These are phyloP conservation scores for Vireo griseus DNA, from an alignment of 2,797 vertebrate species.

Conservation along the genomic window DNA sequence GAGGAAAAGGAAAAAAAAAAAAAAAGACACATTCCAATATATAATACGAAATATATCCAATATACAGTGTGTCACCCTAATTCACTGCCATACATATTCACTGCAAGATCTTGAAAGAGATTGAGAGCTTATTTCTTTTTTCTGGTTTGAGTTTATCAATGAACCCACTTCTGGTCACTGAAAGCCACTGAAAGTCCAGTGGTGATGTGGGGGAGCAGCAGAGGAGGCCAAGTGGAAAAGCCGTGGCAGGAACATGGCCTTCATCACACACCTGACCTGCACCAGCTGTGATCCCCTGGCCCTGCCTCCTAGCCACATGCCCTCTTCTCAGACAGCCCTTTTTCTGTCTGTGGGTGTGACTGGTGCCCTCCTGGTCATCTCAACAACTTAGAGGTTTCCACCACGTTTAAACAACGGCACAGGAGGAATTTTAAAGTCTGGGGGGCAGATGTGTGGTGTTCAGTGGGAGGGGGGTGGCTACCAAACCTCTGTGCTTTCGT, in stretches of 20 bases:
- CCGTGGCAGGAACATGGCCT: not conserved
- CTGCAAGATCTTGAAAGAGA: not conserved
- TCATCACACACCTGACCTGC: fast-evolving
- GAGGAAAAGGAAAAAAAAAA: not conserved
- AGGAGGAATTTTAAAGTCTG: not conserved
- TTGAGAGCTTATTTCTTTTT: not conserved
- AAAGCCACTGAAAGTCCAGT: not conserved
- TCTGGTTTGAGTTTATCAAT: not conserved
- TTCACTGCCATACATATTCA: not conserved
- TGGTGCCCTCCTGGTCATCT: not conserved
- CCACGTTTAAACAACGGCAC: not conserved
- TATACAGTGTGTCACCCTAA: not conserved
- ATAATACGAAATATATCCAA: not conserved
- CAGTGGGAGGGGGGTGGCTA: not conserved
- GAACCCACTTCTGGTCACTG: not conserved
- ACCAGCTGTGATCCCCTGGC: not conserved
- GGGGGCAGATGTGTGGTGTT: not conserved
- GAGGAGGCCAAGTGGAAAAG: not conserved
- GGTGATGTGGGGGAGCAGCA: not conserved
- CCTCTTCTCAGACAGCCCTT: not conserved
- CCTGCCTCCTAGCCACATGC: not conserved
- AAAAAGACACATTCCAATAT: not conserved
- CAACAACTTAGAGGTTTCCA: not conserved
- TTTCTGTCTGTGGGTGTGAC: not conserved
- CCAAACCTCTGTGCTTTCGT: not conserved